phyloP scores from a whole-genome alignment of 2,113 vertebrate species.

The Hemiscyllium ocellatum region DNA sequence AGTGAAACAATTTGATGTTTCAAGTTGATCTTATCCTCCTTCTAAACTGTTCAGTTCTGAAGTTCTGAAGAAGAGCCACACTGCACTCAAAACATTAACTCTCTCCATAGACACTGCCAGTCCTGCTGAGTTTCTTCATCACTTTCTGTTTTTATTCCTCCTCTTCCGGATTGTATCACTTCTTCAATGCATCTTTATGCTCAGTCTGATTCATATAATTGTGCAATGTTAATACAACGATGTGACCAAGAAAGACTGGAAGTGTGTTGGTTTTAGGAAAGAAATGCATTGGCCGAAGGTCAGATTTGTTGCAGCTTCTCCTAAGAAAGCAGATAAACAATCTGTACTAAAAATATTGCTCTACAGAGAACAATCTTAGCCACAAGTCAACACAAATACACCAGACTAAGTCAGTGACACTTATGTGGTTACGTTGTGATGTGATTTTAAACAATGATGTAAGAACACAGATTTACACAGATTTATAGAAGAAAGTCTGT shows the following conservation, averaged over 20 bases:
- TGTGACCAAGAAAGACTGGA: neutral
- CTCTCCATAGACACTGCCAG: too few relatives aligned
- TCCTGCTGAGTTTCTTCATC: too few relatives aligned
- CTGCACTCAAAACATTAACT: too few relatives aligned
- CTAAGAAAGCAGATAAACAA: neutral
- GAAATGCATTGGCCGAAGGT: neutral
- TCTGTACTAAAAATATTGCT: neutral
- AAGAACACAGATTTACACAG: neutral
- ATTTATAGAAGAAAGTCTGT: neutral
- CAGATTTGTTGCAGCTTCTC: neutral
- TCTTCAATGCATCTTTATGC: neutral
- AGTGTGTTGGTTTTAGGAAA: neutral
- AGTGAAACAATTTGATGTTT: too few relatives aligned
- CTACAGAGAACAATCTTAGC: neutral
- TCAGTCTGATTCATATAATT: neutral
- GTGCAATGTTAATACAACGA: neutral
- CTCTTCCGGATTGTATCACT: neutral
- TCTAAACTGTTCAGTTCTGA: too few relatives aligned
- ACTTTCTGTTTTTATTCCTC: too few relatives aligned
- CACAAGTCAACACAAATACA: neutral
- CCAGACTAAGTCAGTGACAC: neutral
- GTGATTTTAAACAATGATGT: neutral
- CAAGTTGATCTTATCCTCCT: too few relatives aligned
- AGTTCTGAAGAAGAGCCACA: too few relatives aligned
- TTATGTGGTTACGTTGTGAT: neutral